Evolutionary conservation across 2,888 invertebrate genomes (phyloP), one percentile per base, ranked within the genome.

Genomic region (Phalera bucephala): DNA sequence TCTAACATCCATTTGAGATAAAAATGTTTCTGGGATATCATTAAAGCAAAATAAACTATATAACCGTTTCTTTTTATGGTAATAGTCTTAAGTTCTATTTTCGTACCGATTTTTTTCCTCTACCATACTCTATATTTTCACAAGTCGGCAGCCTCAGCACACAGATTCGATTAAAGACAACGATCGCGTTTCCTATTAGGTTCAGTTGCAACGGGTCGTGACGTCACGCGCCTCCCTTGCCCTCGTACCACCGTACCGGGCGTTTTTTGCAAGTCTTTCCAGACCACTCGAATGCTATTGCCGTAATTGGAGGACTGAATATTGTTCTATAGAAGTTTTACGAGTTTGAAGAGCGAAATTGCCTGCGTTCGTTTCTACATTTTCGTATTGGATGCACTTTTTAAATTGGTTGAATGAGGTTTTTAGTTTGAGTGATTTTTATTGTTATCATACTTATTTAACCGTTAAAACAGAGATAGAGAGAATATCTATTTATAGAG

Each of bases 181-280:
- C 73, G 80, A 81, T 81, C 77, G 74, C 76, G 66, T 80, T 81
- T 79, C 76, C 79, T 78, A 80, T 82, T 80, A 80, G 71, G 72
- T 73, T 75, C 66, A 61, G 73, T 74, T 76, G 75, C 78, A 78
- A 60, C 62, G 60, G 68, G 46, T 69, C 69, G 70, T 80, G 77
- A 73, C 72, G 74, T 76, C 77, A 79, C 69, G 69, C 58, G 55
- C 59, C 56, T 51, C 52, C 57, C 55, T 49, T 52, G 31, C 36
- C 40, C 52, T 56, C 41, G 50, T 46, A 48, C 49, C 50, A 41
- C 40, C 39, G 42, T 55, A 8, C 5, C 31, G 38, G 31, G 43
- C 46, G 46, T 47, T 56, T 64, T 65, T 59, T 63, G 47, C 43
- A 55, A 52, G 58, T 61, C 61, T 57, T 63, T 58, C 45, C 39